These are phyloP conservation scores for Pachycephus smyrnensis DNA, from an alignment of 2,888 invertebrate species.

Conservation along the genomic window DNA sequence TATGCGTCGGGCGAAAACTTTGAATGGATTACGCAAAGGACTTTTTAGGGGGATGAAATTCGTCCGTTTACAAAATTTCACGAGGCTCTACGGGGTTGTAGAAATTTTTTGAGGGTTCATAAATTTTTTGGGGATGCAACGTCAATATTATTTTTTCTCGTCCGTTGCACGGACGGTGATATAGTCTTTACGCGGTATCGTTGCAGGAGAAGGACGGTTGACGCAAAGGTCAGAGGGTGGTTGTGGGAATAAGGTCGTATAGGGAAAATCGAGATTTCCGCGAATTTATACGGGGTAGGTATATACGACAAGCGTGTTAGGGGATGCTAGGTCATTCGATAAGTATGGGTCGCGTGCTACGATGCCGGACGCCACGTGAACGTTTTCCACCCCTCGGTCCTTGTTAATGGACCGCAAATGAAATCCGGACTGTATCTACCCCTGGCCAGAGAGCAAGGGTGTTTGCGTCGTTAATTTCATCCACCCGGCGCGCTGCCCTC, in stretches of 20 bases:
- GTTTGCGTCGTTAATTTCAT: slow-evolving; percentile 28
- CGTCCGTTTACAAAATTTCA: not conserved
- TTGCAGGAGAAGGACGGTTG: no score
- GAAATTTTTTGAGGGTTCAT: not conserved
- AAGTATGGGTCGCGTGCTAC: not conserved
- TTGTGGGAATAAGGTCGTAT: no score
- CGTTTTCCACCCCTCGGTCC: not conserved
- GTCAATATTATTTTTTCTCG: not conserved
- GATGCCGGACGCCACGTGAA: not conserved
- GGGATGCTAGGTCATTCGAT: not conserved
- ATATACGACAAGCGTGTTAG: not conserved
- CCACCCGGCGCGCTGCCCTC: not conserved
- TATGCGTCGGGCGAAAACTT: not conserved
- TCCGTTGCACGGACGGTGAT: not conserved
- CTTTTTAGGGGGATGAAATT: not conserved
- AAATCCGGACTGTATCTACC: slow-evolving; percentile 25
- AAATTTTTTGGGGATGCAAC: no score
- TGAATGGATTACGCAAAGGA: not conserved
- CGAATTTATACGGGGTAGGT: not conserved
- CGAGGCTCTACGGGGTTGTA: not conserved
- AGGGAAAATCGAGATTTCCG: not conserved
- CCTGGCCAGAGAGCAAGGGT: not conserved
- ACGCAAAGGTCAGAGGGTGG: no score
- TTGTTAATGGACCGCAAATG: slow-evolving; percentile 26
- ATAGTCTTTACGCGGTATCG: not conserved